These are phyloP conservation scores for Odocoileus hemionus DNA, from an alignment of 2,113 vertebrate species.

Conservation along the genomic window DNA sequence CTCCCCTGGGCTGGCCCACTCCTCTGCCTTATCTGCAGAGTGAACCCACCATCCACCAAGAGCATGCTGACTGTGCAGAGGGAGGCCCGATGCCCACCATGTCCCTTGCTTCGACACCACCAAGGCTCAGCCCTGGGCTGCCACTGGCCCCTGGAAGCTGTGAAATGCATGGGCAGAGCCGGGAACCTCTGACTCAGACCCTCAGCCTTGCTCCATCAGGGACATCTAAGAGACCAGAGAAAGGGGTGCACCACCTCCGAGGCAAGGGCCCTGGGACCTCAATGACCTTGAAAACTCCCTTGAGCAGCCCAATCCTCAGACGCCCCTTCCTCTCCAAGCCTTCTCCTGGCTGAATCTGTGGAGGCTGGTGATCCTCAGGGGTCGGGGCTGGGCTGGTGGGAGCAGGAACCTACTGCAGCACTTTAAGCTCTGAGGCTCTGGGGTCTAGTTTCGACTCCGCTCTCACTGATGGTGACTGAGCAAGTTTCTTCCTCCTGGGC, in stretches of 20 bases:
- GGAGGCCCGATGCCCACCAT: neutral
- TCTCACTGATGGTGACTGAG: neutral
- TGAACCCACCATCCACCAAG: neutral
- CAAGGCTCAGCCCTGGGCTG: neutral
- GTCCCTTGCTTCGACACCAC: neutral
- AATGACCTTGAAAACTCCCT: neutral
- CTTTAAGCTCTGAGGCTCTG: neutral
- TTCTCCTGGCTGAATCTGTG: neutral
- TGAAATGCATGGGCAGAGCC: neutral
- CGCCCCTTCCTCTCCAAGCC: neutral
- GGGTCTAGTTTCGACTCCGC: neutral
- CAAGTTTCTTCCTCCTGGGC: neutral
- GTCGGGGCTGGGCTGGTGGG: accelerated
- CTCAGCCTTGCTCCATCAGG: neutral
- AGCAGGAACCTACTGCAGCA: neutral
- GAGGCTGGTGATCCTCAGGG: neutral
- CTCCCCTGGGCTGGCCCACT: neutral
- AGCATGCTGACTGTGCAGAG: neutral
- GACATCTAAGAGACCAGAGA: neutral
- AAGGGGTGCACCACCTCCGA: neutral
- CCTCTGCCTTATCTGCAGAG: neutral
- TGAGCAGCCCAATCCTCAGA: neutral
- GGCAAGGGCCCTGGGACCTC: neutral
- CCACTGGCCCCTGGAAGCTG: neutral
- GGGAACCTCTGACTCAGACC: neutral